Conservation (phyloP, 2,888 invertebrate species). For the Nymphalis c-album region DNA sequence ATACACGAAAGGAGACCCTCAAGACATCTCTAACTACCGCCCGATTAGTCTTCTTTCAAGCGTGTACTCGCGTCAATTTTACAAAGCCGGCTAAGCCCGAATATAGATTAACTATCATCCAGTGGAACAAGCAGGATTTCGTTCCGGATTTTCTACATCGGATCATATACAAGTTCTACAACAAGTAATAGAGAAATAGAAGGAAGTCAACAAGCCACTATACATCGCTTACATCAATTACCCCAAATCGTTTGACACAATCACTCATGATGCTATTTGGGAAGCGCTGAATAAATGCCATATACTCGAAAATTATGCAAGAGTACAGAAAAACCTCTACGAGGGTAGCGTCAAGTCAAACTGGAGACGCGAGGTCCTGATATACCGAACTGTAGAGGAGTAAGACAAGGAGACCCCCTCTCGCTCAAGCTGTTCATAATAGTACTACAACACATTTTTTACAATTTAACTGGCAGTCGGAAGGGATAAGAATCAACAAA, state of each 20-base stretch:
- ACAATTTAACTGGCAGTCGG: neutral
- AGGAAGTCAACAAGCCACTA: neutral
- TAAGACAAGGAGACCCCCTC: too few relatives aligned
- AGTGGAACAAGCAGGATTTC: conserved; percentile 11
- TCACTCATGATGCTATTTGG: conserved; percentile 29
- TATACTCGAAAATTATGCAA: conserved; percentile 22
- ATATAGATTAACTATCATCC: neutral
- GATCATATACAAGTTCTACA: neutral
- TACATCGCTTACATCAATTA: too few relatives aligned
- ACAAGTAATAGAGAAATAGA: conserved; percentile 1
- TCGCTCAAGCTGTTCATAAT: too few relatives aligned
- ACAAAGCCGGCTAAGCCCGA: neutral
- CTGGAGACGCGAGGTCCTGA: too few relatives aligned
- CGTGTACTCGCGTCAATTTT: neutral
- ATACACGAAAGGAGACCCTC: conserved; percentile 8
- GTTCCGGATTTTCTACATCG: neutral
- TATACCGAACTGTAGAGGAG: too few relatives aligned
- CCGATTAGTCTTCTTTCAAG: conserved; percentile 5
- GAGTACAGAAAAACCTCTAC: conserved; percentile 32
- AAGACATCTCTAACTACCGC: conserved; percentile 8
- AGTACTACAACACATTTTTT: neutral
- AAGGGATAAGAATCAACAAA: neutral
- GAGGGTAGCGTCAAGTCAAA: neutral
- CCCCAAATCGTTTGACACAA: neutral
- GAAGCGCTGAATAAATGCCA: conserved; percentile 26